A percentile compares a stretch with the other conserved stretches of the same genome.
Evolutionary conservation across 1,140 invertebrate genomes (phyloP).

Genomic region (Orchestia grillus): DNA sequence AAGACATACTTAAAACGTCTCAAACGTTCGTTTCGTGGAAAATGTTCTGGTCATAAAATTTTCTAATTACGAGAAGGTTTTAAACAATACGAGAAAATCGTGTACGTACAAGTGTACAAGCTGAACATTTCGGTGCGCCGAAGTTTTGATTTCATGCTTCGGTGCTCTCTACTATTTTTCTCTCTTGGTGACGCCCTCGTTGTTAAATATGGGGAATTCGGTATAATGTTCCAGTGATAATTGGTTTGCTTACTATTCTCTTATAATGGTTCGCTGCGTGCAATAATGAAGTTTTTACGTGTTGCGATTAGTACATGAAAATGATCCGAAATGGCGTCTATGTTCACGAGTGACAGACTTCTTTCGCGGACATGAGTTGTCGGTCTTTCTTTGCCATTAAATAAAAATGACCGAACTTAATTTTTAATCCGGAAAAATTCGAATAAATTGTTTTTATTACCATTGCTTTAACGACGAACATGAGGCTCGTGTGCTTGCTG

Average conservation of each 20-base stretch:
- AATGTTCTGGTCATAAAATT: background rate
- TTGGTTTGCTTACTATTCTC: background rate
- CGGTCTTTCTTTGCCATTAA: background rate
- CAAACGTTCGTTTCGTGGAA: too few relatives aligned
- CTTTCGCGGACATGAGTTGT: background rate
- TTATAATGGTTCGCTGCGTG: background rate
- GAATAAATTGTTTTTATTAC: background rate
- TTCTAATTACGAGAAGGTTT: background rate
- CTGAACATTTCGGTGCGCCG: background rate
- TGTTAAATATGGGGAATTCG: background rate
- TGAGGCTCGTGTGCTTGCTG: background rate
- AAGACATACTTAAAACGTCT: too few relatives aligned
- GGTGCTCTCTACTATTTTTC: background rate
- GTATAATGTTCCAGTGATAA: background rate
- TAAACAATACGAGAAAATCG: background rate
- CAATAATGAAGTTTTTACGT: background rate
- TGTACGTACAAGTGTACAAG: background rate
- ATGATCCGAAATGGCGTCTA: background rate
- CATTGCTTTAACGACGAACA: background rate
- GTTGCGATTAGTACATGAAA: background rate
- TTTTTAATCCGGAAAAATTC: background rate
- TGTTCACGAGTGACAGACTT: background rate
- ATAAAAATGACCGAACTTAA: background rate
- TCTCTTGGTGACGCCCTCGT: background rate
- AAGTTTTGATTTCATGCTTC: background rate